phyloP scores from a whole-genome alignment of 2,113 vertebrate species.

The Psammodynastes pulverulentus region DNA sequence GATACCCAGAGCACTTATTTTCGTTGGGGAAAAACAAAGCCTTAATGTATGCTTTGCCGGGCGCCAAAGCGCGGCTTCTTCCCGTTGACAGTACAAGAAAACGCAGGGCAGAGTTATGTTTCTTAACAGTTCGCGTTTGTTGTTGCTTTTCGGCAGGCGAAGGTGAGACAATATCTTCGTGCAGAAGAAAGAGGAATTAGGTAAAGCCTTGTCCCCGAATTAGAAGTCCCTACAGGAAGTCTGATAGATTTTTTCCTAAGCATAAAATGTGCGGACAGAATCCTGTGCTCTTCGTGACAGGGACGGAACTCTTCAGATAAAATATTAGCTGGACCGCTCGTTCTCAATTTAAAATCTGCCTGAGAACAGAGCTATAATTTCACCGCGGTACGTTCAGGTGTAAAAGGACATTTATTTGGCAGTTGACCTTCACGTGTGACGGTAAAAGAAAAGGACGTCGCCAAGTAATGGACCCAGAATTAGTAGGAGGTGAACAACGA shows the following conservation, averaged over 20 bases:
- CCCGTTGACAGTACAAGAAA: background rate
- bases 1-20: background rate
- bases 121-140: background rate
- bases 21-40: background rate
- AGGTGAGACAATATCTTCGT: background rate
- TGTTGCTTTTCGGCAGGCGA: background rate
- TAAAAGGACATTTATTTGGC: background rate
- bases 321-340: background rate
- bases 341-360: background rate
- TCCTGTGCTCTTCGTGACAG: background rate
- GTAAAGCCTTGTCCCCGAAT: background rate
- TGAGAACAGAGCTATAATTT: background rate
- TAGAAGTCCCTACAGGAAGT: background rate
- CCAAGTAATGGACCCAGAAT: slow-evolving; percentile 13
- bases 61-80: background rate
- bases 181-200: background rate
- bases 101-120: background rate
- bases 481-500: slow-evolving; percentile 1
- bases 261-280: background rate
- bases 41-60: background rate
- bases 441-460: background rate
- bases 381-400: background rate
- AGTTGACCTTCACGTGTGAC: background rate
- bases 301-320: background rate
- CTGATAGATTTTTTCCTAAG: background rate